Conservation (phyloP, 2,797 vertebrate genomes). For the Phaenicophaeus curvirostris region DNA sequence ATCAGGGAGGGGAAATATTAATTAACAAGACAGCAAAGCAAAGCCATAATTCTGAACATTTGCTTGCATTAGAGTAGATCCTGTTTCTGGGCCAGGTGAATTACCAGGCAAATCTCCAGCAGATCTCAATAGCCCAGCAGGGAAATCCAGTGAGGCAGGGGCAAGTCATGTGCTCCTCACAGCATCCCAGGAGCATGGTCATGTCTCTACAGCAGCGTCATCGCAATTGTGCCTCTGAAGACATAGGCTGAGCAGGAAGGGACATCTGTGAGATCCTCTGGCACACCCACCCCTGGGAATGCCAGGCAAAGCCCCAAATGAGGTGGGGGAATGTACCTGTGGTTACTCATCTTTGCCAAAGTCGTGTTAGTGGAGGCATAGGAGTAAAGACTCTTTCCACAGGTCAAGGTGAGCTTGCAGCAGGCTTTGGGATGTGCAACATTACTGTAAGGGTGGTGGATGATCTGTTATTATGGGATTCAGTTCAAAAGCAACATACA, state of each 20-base stretch:
- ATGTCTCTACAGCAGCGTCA: background rate
- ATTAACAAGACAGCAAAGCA: background rate
- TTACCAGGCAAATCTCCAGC: background rate
- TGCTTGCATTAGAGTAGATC: background rate
- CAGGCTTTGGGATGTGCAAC: rapidly evolving
- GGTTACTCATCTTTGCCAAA: background rate
- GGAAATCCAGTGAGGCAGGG: background rate
- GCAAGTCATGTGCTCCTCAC: background rate
- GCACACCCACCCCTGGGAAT: background rate
- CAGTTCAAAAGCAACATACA: rapidly evolving
- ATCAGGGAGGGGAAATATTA: background rate
- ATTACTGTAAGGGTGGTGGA: rapidly evolving
- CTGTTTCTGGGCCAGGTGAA: background rate
- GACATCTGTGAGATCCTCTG: background rate
- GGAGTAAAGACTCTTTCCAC: background rate
- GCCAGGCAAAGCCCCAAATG: background rate
- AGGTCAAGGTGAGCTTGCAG: background rate
- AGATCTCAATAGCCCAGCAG: background rate
- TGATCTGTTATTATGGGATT: background rate
- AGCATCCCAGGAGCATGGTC: background rate
- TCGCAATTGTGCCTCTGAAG: background rate
- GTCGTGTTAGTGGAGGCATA: background rate
- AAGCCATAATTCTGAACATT: background rate
- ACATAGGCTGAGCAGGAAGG: background rate
- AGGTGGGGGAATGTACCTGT: background rate